Evolutionary conservation across 1,140 invertebrate species (phyloP), one percentile per base, ranked within the genome.

Genomic region (Halyomorpha halys): DNA sequence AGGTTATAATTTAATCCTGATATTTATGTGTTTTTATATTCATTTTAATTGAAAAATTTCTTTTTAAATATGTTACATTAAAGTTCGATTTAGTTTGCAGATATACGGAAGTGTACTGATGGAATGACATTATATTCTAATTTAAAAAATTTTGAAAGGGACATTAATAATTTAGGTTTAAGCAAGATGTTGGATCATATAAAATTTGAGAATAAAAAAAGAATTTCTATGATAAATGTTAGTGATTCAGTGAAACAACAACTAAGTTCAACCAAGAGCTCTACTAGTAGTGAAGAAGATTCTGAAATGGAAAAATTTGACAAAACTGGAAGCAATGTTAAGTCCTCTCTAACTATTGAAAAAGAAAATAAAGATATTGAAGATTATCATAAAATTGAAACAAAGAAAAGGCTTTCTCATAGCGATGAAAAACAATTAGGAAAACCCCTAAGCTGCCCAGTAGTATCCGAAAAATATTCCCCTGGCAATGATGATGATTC

Each of bases 81-180:
- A 39, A 39, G 5, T 39, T 25, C 23, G 45, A 47, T 64, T 56
- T 44, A 64, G 63, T 64, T 64, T 64, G 39, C 54, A 25, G 63
- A 64, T 21, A 64, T 64, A 44, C 4, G 63, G 23, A 64, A 59
- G 44, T 45, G 13, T 21, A 64, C 63, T 30, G 54, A 64, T 44
- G 23, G 23, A 59, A n/a, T 59, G 18, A 59, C 18, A 27, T 39
- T 64, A 13, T 19, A 27, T 25, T 13, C 23, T 59, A 21, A 59
- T 53, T 21, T 64, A 19, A 59, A 45, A 27, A 23, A 56, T 27
- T 34, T 59, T 25, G 39, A 56, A 59, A 44, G 15, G 14, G 19
- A 56, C 4, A 44, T 59, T 9, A 64, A 64, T 23, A 34, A 44
- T 44, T 30, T 34, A 51, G 25, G 45, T 59, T 19, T 59, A 16